A percentile compares a stretch with the other conserved stretches of the same genome.
These are phyloP conservation scores for Himalopsyche anomala DNA, from an alignment of 2,888 invertebrate species.

Conservation along the genomic window DNA sequence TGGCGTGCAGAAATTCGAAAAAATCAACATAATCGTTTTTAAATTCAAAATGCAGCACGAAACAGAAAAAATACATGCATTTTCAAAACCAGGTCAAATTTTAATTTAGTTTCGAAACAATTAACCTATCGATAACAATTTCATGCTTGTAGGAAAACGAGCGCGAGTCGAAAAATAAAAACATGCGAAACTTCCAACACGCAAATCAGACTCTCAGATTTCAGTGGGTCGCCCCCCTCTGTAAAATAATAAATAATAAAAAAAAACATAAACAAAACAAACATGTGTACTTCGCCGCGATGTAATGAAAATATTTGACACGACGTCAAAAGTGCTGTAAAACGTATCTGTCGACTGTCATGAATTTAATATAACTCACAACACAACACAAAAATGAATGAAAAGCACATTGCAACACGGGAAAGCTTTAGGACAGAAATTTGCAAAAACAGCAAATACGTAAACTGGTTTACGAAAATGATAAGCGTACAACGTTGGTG, in stretches of 20 bases:
- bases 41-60: slow-evolving; percentile 28
- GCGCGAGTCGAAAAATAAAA: background rate
- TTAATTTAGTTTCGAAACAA: background rate
- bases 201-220: background rate
- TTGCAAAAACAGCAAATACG: background rate
- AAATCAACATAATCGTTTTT: background rate
- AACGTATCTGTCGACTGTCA: background rate
- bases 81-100: slow-evolving; percentile 9
- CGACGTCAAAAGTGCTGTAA: background rate
- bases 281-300: background rate
- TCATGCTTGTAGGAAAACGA: slow-evolving; percentile 2
- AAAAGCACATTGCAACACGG: background rate
- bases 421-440: background rate
- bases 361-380: slow-evolving; percentile 9
- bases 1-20: slow-evolving; percentile 22
- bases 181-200: slow-evolving; percentile 1
- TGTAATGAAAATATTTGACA: slow-evolving; percentile 15
- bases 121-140: slow-evolving; percentile 34
- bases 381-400: background rate
- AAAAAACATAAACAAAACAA: background rate
- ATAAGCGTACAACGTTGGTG: background rate
- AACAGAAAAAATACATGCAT: background rate
- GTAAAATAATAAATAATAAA: background rate
- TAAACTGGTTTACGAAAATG: background rate
- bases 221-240: background rate